Base-by-base conservation (phyloP, 2,888 invertebrate species). In the Torymus texanus region DNA sequence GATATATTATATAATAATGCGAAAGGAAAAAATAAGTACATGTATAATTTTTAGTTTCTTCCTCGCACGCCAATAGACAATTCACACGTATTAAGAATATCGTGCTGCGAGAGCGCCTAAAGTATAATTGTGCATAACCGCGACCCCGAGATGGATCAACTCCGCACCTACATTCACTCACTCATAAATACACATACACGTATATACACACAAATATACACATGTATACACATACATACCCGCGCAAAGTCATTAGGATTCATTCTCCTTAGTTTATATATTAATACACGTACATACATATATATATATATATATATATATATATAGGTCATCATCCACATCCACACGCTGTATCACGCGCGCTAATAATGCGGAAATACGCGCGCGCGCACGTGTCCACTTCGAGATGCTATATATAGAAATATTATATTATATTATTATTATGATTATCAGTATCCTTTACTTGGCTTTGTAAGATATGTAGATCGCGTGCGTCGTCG, bases 231-330 rank as follows among this genome's bases (percentile, higher is more conserved):
- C 41, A 8, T 41, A 41, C 41, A 41, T 41, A 41, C 41, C 41
- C 85, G 88, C 89, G 85, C 88, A 87, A 89, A 89, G 89, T 90
- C 89, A 89, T 89, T 89, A 89, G 66, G 89, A 88, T 89, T 88
- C 87, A 88, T 88, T 78, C 29, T 77, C 86, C 41, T 86, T 89
- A 89, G 87, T 88, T 89, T 84, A 85, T 89, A 85, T 89, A 88
- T 87, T 86, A 8, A 41, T 0, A 41, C 41, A 41, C 5, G 10
- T 41, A 41, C 41, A 8, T 8, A 41, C 41, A 41, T 8, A 41
- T 41, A 41, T 41, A 41, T 41, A 41, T 5, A 8, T 8, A 41
- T 21, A 21, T 8, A 41, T 41, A 41, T 41, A 41, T 41, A 41
- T 5, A 8, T 8, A 41, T 21, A 21, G 21, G 1, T 21, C 21